These are phyloP conservation scores for Dysdera silvatica DNA, from an alignment of 1,140 invertebrate species.

Conservation along the genomic window DNA sequence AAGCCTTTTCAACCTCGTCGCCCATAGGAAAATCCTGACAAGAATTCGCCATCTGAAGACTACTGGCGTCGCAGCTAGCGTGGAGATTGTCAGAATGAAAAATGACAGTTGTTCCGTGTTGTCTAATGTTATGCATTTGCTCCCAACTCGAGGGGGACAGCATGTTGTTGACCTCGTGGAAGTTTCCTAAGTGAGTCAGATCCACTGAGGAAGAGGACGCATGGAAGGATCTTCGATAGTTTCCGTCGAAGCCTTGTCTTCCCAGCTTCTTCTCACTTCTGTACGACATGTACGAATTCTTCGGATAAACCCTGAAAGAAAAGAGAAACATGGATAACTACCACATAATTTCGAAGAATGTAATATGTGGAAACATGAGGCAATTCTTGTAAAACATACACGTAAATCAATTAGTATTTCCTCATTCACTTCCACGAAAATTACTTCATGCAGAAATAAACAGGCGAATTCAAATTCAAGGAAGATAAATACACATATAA, in stretches of 20 bases:
- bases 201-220: constrained; percentile 41
- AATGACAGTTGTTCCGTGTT: constrained; percentile 41
- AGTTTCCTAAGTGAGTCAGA: constrained; percentile 9
- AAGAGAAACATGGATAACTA: constrained; percentile 15
- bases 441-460: no score
- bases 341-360: no score
- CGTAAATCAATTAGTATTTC: no score
- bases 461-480: no score
- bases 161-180: constrained; percentile 5
- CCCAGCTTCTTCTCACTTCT: constrained; percentile 51
- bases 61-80: not conserved
- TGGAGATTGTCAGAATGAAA: constrained; percentile 34
- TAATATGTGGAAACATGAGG: no score
- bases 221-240: constrained; percentile 66
- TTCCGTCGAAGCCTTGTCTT: constrained; percentile 58
- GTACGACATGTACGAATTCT: constrained; percentile 65
- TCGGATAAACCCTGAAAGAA: constrained; percentile 63
- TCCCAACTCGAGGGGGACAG: constrained; percentile 37
- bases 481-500: no score
- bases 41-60: no score
- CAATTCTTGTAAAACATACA: no score
- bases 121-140: constrained; percentile 39
- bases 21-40: no score
- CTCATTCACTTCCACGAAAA: no score
- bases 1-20: no score